Evolutionary conservation across 2,113 vertebrate genomes (phyloP), one percentile per base, ranked within the genome.

Genomic region (Gnathonemus echidnorhynchus): DNA sequence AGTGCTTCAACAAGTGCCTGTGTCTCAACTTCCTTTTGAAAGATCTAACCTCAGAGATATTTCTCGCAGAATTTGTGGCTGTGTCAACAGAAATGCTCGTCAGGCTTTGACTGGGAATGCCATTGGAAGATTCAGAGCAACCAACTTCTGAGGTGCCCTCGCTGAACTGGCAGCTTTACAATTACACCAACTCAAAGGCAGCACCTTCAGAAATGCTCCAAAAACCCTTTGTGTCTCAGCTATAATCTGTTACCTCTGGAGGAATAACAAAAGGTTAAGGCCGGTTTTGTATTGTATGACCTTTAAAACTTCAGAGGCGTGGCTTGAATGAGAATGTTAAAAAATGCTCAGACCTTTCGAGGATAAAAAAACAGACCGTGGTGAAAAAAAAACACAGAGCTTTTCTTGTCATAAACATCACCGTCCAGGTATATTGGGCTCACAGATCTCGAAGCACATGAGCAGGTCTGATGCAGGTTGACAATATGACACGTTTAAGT

Each of bases 241-340:
- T 88, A 88, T 88, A 88, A 88, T 88, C 88, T 89, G 62, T 80
- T 77, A 89, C 88, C 66, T 77, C 62, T 77, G 17, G 58, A 49
- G 70, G 48, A 89, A 89, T 89, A 46, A 52, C 66, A 89, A 77
- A 88, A 88, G 87, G 87, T 88, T 66, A 88, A 46, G 87, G 56
- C 39, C 87, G 46, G 39, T 89, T 89, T 89, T 77, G 62, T 89
- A 52, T 50, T 80, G 31, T 80, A 9, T 89, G 62, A 89, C 88
- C 88, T 89, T 89, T 77, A 80, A 89, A 77, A 89, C 66, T 35
- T 74, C 46, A 80, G 88, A 89, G 19, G 62, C 48, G 35, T 6
- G 39, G 31, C 45, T 52, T 80, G 62, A 77, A 50, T 42, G 66
- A 88, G 87, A 45, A 88, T 39, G 35, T 11, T 45, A 88, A 62